Evolutionary conservation across 2,888 invertebrate genomes (phyloP).

Genomic region (Ichneumoninae sp.): DNA sequence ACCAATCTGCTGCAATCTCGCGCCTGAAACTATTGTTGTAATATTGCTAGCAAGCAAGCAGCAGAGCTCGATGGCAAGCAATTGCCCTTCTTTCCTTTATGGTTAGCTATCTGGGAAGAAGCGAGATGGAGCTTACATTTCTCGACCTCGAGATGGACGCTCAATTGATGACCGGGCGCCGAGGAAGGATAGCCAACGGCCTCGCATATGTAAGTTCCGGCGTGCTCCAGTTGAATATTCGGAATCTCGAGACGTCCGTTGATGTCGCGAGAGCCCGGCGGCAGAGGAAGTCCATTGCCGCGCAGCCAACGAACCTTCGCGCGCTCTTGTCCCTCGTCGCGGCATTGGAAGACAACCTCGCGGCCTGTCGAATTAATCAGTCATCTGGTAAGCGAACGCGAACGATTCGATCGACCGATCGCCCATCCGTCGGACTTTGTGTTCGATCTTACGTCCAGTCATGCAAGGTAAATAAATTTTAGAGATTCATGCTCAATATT

Average conservation of each 20-base stretch:
- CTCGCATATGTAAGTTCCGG: conserved; percentile 94
- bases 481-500: conserved; percentile 43
- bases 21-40: no score
- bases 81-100: no score
- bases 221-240: conserved; percentile 90
- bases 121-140: conserved; percentile 87
- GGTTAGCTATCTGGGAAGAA: neutral
- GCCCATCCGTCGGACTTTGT: conserved; percentile 16
- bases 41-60: no score
- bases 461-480: conserved; percentile 47
- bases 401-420: conserved; percentile 13
- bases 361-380: conserved; percentile 87
- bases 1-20: no score
- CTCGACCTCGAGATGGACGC: conserved; percentile 90
- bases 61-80: no score
- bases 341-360: conserved; percentile 96
- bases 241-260: conserved; percentile 95
- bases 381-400: neutral
- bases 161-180: conserved; percentile 88
- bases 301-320: conserved; percentile 91
- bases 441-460: conserved; percentile 19
- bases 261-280: conserved; percentile 90
- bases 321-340: conserved; percentile 93
- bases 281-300: conserved; percentile 90
- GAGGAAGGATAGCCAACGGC: conserved; percentile 88